Base-by-base conservation (phyloP, 2,888 invertebrate genomes). In the Strigamia maritima region DNA sequence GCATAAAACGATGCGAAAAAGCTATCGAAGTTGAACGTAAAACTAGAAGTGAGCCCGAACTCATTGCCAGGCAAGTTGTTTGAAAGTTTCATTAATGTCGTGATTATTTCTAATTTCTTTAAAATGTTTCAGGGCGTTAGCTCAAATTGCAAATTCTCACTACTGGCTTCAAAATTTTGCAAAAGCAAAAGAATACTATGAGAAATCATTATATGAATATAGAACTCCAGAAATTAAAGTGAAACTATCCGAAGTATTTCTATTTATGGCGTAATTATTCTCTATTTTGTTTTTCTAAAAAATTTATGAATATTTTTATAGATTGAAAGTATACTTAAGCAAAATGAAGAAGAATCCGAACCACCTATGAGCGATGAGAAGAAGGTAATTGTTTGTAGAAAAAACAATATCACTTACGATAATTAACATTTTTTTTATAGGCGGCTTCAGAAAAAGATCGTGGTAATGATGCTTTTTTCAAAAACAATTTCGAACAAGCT, bases 131-230 rank as follows among this genome's bases (percentile, higher is more conserved):
- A 89, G 89, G 82, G 89, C 89, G 1, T 85, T 87, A 81, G 86
- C 87, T 12, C 84, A 89, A 80, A 86, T 86, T 80, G 89, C 87
- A 28, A 88, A 87, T 82, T 87, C 89, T 1, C 87, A 87, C 82
- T 78, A 84, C 65, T 89, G 89, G 83, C 81, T 86, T 80, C 86
- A 89, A 83, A 91, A 98, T 83, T 94, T 92, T 87, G 90, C 91
- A 82, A 90, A 92, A 84, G 97, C 98, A 0, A 93, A 95, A 85
- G 91, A 91, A 14, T 96, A 91, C 85, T 98, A 91, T 84, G 97
- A 98, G 85, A 98, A 99, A 87, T 95, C 98, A 0, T 91, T 99
- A 90, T 96, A 98, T 0, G 99, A 99, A 86, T 95, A 97, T 86
- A 90, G 99, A 84, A 96, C 96, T 1, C 95, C 97, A 0, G 97